Evolutionary conservation across 2,888 invertebrate species (phyloP), one percentile per base, ranked within the genome.

Genomic region (Eudemis profundana): DNA sequence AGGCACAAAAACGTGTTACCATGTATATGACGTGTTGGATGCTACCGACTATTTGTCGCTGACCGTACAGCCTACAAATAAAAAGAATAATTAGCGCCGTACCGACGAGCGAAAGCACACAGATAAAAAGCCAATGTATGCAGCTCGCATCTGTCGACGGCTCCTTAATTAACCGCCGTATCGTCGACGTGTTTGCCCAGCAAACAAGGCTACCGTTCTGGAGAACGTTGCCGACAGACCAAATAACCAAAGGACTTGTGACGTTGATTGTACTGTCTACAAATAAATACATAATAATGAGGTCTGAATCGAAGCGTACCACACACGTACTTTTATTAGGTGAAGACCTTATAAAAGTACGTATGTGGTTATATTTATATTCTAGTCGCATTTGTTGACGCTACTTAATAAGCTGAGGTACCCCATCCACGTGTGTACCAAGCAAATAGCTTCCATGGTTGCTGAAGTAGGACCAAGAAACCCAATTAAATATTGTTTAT

Each of bases 171-270:
- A 57, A 57, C 57, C 27, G 46, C 33, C 44, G 57, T 57, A 57
- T 57, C 46, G 36, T 46, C 27, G 57, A 44, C 57, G 44, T 57
- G 57, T 57, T 57, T 57, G 57, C 57, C n/a, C 46, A 23, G 57
- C 36, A 57, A 57, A 71, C 70, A 69, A 66, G 59, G 62, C 54
- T 51, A 29, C 40, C 60, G 51, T 38, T 36, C 42, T 15, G 15
- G 27, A 17, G 38, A 38, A 40, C 10, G 23, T 5, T 12, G 54
- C 54, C 54, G 42, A 42, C 54, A 42, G 42, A 29, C 27, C 54
- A 56, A 56, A 56, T 56, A 56, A 56, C 42, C 42, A 29, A 56
- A 44, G 40, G 54, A 42, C 54, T 42, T 17, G 17, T 56, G 42
- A 56, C 42, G 40, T 42, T 56, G 54, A 56, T 29, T 56, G 29